phyloP scores from a whole-genome alignment of 2,888 invertebrate genomes.

The Maniola hyperantus region DNA sequence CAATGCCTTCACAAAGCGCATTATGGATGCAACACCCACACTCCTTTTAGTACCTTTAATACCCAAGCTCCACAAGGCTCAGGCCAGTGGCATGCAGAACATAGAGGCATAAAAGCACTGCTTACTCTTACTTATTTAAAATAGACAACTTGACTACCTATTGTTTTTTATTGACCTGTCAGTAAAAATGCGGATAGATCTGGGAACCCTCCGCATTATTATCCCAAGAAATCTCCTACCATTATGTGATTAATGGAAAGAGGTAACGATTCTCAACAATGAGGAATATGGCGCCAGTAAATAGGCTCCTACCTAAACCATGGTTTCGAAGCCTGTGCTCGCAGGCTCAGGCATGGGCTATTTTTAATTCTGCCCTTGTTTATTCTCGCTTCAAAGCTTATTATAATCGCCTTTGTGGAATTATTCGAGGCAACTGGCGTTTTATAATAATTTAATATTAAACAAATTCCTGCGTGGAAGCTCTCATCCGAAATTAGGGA shows the following conservation, averaged over 20 bases:
- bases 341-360: conserved; percentile 54
- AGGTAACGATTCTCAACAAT: no score
- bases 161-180: no score
- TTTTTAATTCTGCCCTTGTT: conserved; percentile 48
- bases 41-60: conserved; percentile 55
- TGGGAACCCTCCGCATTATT: no score
- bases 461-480: conserved; percentile 24
- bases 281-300: no score
- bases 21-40: conserved; percentile 75
- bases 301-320: no score
- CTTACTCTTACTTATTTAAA: no score
- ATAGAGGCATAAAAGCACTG: no score
- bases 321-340: no score
- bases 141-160: no score
- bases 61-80: conserved; percentile 53
- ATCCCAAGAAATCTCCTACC: no score
- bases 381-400: conserved; percentile 37
- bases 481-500: conserved; percentile 20
- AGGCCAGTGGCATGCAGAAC: conserved; percentile 11
- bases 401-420: conserved; percentile 36
- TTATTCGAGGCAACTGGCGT: conserved; percentile 30
- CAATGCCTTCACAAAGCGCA: conserved; percentile 66
- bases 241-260: no score
- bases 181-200: no score
- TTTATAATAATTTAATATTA: conserved; percentile 33